phyloP scores from a whole-genome alignment of 2,888 invertebrate genomes.

The Drosophila tanythrix region DNA sequence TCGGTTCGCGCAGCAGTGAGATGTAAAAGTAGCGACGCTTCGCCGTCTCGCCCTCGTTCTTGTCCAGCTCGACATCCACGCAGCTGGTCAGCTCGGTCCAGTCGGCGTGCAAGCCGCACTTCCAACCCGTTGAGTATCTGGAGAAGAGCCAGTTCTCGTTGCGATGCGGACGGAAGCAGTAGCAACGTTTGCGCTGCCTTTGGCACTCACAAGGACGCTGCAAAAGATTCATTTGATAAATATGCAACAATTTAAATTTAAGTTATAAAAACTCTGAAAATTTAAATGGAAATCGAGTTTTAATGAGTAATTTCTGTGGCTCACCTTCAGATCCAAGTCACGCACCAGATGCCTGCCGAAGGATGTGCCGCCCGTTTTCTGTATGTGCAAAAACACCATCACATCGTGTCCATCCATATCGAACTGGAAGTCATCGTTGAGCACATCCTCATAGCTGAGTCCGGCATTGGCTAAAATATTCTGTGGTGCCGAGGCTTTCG shows the following conservation, averaged over 20 bases:
- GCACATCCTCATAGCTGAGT: slow-evolving; percentile 93
- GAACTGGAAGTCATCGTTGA: slow-evolving; percentile 94
- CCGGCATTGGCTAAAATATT: slow-evolving; percentile 85
- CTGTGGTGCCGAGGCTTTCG: slow-evolving; percentile 80
- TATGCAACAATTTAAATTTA: background rate
- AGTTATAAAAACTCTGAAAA: background rate
- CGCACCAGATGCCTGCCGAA: slow-evolving; percentile 98
- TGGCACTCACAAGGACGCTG: slow-evolving; percentile 97
- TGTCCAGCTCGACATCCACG: slow-evolving; percentile 95
- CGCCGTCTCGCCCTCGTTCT: slow-evolving; percentile 93
- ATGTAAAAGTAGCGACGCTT: slow-evolving; percentile 97
- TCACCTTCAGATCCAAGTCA: slow-evolving; percentile 92
- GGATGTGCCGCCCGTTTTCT: slow-evolving; percentile 99
- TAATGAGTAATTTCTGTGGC: slow-evolving; percentile 1
- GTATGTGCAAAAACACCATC: slow-evolving; percentile 98
- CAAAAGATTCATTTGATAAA: background rate
- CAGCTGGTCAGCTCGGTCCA: slow-evolving; percentile 98
- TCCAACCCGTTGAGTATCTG: slow-evolving; percentile 98
- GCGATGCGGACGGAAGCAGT: slow-evolving; percentile 95
- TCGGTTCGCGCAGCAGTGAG: slow-evolving; percentile 96
- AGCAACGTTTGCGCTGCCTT: slow-evolving; percentile 93
- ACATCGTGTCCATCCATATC: slow-evolving; percentile 97
- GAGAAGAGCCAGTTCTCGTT: slow-evolving; percentile 99
- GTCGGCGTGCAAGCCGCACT: slow-evolving; percentile 98
- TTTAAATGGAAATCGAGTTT: background rate